A percentile compares a stretch with the other conserved stretches of the same genome.
Conservation (phyloP, 2,888 invertebrate species). For the Caenorhabditis wallacei region DNA sequence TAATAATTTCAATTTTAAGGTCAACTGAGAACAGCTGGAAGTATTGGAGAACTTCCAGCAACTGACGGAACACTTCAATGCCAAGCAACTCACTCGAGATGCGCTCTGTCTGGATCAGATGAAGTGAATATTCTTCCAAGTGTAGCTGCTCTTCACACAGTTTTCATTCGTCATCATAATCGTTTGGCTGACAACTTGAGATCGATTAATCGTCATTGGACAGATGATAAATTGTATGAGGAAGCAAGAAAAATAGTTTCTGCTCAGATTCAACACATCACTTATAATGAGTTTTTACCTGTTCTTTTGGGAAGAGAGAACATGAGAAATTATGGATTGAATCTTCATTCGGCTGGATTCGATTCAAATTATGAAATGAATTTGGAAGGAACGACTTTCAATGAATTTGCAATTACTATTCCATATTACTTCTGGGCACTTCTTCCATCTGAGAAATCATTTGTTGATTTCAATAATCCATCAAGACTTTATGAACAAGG, state of each 20-base stretch:
- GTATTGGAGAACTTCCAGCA: conserved; percentile 73
- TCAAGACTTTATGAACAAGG: conserved; percentile 77
- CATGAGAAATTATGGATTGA: conserved; percentile 88
- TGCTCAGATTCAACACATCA: conserved; percentile 86
- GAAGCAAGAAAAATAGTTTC: conserved; percentile 84
- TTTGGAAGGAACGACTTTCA: conserved; percentile 87
- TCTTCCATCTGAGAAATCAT: conserved; percentile 70
- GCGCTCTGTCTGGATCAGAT: conserved; percentile 75
- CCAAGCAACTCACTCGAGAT: conserved; percentile 67
- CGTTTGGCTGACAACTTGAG: conserved; percentile 75
- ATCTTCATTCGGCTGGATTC: conserved; percentile 87
- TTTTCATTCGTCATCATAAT: conserved; percentile 83
- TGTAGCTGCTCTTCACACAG: conserved; percentile 79
- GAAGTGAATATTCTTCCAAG: conserved; percentile 82
- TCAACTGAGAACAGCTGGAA: conserved; percentile 74
- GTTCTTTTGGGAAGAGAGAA: conserved; percentile 79
- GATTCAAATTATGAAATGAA: conserved; percentile 86
- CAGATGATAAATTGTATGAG: conserved; percentile 82
- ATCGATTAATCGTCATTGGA: conserved; percentile 82
- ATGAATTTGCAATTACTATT: conserved; percentile 79
- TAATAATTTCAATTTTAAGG: conserved; percentile 54
- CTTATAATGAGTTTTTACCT: conserved; percentile 84
- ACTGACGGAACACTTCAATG: conserved; percentile 70
- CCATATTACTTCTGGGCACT: conserved; percentile 75
- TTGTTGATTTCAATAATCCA: conserved; percentile 82